Conservation (phyloP, 2,888 invertebrate genomes). For the Endomychus coccineus region DNA sequence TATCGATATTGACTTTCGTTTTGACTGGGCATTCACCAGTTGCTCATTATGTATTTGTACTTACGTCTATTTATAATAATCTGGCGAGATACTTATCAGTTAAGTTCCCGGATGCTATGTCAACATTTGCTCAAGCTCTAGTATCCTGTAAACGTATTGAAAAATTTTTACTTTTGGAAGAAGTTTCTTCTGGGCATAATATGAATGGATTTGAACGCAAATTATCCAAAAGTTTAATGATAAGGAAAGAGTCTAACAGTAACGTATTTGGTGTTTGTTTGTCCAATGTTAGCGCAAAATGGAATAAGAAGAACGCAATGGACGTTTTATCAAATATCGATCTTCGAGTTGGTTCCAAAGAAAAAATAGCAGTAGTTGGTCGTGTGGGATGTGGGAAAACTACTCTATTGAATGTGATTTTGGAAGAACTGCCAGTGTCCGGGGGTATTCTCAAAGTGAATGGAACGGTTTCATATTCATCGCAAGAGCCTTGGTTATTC, state of each 20-base stretch:
- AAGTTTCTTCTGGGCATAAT: too few relatives aligned
- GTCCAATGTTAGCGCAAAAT: too few relatives aligned
- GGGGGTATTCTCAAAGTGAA: constrained; percentile 55
- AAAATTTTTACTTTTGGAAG: constrained; percentile 47
- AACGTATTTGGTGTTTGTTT: too few relatives aligned
- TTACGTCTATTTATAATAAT: constrained; percentile 82
- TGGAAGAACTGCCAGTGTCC: constrained; percentile 61
- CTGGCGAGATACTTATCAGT: constrained; percentile 78
- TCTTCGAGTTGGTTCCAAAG: too few relatives aligned
- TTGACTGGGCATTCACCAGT: constrained; percentile 60
- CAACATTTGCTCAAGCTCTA: constrained; percentile 66
- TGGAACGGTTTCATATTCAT: constrained; percentile 62
- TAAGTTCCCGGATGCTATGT: constrained; percentile 77
- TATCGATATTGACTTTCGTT: constrained; percentile 68
- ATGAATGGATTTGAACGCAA: too few relatives aligned
- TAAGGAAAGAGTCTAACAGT: too few relatives aligned
- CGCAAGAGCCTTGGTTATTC: constrained; percentile 77
- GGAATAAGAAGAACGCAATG: too few relatives aligned
- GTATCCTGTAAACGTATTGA: constrained; percentile 64
- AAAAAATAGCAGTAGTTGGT: too few relatives aligned
- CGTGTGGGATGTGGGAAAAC: constrained; percentile 65
- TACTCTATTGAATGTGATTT: constrained; percentile 58
- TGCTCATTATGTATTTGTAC: constrained; percentile 75
- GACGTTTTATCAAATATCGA: too few relatives aligned
- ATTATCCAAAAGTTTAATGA: too few relatives aligned